Evolutionary conservation across 2,888 invertebrate genomes (phyloP), one percentile per base, ranked within the genome.

Genomic region (Drosophila mimetica): DNA sequence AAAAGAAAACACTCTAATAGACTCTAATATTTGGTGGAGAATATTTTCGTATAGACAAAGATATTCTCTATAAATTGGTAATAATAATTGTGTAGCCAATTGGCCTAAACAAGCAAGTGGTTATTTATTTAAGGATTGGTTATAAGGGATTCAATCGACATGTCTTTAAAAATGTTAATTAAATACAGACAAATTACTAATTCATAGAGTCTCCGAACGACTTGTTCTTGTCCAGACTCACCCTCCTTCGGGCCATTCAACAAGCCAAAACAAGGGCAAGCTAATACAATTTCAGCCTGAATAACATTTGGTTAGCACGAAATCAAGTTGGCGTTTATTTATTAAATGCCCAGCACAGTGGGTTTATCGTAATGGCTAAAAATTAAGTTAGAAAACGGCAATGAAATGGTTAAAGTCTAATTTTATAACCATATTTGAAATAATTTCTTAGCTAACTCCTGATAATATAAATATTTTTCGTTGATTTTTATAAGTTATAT

Each of bases 281-380:
- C 34, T 37, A 36, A 63, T 34, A 20, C 18, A 63, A 41, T 9
- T 63, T 63, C 4, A n/a, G 48, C 4, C 34, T n/a, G 28, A 42
- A 63, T 18, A 48, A 34, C 11, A 32, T 34, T 47, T 47, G 47
- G 34, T n/a, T 41, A 34, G 18, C 28, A 42, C 14, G 8, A 25
- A n/a, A 22, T 16, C n/a, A n/a, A 41, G 34, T 28, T 39, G 25
- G 13, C 18, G 6, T 32, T 16, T 57, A 37, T 28, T 25, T 28
- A 46, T 47, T 20, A 1, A 28, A 14, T 18, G 37, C 2, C 20
- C n/a, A 2, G 11, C n/a, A 63, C 63, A 48, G 64, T 63, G 63
- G 41, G 4, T 1, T 18, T 13, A 18, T 2, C 4, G 11, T 11
- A 13, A 16, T 13, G 0, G 1, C 1, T 20, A 14, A 8, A 5